phyloP scores from a whole-genome alignment of 2,888 invertebrate species.

The Megastigmus dorsalis region DNA sequence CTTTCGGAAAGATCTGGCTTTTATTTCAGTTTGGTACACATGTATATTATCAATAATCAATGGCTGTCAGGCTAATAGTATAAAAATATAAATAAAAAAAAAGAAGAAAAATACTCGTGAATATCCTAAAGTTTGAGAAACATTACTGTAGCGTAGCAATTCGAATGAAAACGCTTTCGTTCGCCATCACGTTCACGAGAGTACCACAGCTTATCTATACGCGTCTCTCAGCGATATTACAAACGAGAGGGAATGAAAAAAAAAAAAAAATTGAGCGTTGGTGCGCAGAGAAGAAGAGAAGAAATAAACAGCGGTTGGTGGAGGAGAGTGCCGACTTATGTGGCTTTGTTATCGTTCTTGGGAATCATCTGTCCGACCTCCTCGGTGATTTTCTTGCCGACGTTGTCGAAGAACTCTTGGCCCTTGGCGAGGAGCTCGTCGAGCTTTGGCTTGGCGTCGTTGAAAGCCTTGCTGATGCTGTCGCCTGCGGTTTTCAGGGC shows the following conservation, averaged over 20 bases:
- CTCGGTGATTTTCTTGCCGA: slow-evolving; percentile 57
- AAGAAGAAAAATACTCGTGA: slow-evolving; percentile 1
- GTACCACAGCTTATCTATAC: not conserved
- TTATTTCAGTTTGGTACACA: slow-evolving; percentile 14
- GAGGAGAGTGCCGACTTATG: too few relatives aligned
- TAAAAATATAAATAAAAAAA: slow-evolving; percentile 23
- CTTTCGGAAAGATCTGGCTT: not conserved
- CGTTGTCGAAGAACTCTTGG: slow-evolving; percentile 56
- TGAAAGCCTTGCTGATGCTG: slow-evolving; percentile 52
- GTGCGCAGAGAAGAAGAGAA: too few relatives aligned
- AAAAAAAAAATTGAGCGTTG: too few relatives aligned
- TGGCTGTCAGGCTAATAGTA: not conserved
- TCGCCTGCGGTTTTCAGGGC: slow-evolving; percentile 53
- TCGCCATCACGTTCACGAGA: not conserved
- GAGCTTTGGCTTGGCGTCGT: slow-evolving; percentile 59
- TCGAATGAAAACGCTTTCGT: not conserved
- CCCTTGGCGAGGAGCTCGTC: slow-evolving; percentile 57
- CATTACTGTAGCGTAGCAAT: not conserved
- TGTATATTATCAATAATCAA: not conserved
- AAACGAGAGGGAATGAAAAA: too few relatives aligned
- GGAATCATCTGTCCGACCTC: slow-evolving; percentile 61
- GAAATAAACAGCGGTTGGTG: too few relatives aligned
- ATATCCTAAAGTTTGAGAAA: not conserved
- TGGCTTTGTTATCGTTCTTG: slow-evolving; percentile 54
- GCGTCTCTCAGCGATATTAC: too few relatives aligned